Evolutionary conservation across 2,888 invertebrate species (phyloP), one percentile per base, ranked within the genome.

Genomic region (Lutraria lutraria): DNA sequence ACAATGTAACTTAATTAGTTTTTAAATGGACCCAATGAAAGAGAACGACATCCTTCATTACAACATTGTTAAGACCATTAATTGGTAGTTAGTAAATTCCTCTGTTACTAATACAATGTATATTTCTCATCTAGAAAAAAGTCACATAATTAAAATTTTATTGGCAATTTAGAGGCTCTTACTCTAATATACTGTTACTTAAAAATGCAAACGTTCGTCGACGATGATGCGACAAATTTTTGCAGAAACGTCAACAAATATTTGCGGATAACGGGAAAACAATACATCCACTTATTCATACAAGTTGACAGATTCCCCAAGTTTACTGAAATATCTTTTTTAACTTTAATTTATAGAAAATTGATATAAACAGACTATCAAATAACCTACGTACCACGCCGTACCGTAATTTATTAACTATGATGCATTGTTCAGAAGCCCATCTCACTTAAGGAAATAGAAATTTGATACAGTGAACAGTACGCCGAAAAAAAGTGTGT

Each of bases 211-310:
- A 19, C 60, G 60, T n/a, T 60, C n/a, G 60, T 60, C n/a, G 0
- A n/a, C 63, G 63, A 68, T 68, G 63, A 68, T 68, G n/a, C 25
- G n/a, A 25, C 25, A 25, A 56, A 56, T 56, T 56, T 13, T 56
- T 56, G 56, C 56, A 12, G 25, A 68, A 68, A 25, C 25, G 63
- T 68, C 25, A 25, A 43, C 12, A 68, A 68, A 68, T 68, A 68
- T 68, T 68, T 68, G 63, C 63, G 63, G 63, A 68, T 12, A 68
- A 68, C 43, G 63, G 25, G 25, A 68, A 19, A 68, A 68, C 63
- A 68, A 68, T 68, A 25, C 0, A 25, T 25, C n/a, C 63, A 13
- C 25, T 68, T 68, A 68, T 68, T 12, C 25, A 0, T 0, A 25
- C 25, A 25, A 25, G 8, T 68, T 68, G 63, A 10, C 63, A 68